Conservation (phyloP, 1,140 invertebrate species). For the Drosophila albomicans region DNA sequence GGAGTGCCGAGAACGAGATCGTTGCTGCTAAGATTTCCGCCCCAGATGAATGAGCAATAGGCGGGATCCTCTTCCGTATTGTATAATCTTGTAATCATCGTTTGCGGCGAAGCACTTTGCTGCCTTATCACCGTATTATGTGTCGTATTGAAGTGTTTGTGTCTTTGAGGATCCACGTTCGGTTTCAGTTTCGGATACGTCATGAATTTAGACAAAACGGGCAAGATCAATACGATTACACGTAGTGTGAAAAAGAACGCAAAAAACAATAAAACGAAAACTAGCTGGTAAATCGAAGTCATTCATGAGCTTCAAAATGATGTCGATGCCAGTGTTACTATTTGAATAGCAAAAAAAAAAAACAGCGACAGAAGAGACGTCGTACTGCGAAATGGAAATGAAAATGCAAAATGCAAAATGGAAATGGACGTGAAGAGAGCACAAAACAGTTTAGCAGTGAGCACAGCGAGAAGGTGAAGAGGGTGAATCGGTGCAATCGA, state of each 20-base stretch:
- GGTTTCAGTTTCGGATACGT: constrained; percentile 13
- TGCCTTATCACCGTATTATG: background rate
- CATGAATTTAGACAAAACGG: constrained; percentile 73
- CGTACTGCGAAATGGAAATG: background rate
- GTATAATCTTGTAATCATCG: constrained; percentile 82
- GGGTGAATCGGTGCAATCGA: background rate
- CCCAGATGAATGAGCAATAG: constrained; percentile 81
- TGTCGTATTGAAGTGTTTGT: constrained; percentile 1
- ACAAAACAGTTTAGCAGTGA: no score
- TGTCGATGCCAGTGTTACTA: constrained; percentile 44
- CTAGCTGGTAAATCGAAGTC: background rate
- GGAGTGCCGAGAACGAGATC: constrained; percentile 46
- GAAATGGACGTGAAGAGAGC: background rate
- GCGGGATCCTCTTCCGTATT: constrained; percentile 80
- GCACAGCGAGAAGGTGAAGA: background rate
- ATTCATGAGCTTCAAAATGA: background rate
- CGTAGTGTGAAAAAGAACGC: background rate
- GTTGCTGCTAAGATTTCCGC: constrained; percentile 67
- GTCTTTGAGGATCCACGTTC: constrained; percentile 36
- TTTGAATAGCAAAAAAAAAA: constrained; percentile 50
- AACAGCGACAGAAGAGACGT: background rate
- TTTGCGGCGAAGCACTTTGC: constrained; percentile 24
- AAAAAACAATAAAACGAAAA: background rate
- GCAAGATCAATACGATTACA: constrained; percentile 44
- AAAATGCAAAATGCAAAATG: constrained; percentile 2